Percentiles rank a stretch among this genome's conserved stretches.
These are phyloP conservation scores for Dermolepida albohirtum DNA, from an alignment of 2,888 invertebrate species.

Conservation along the genomic window DNA sequence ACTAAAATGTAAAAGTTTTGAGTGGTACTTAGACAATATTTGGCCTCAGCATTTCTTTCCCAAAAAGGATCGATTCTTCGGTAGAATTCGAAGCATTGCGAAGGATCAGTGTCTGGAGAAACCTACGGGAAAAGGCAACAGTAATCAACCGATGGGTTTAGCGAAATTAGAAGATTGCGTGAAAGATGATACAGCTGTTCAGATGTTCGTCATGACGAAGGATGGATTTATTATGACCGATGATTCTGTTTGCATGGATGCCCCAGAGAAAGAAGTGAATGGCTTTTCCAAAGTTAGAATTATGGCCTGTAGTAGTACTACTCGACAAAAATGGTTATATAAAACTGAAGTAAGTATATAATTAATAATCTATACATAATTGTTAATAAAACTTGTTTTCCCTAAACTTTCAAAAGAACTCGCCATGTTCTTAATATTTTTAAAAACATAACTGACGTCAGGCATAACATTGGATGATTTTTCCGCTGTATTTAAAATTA, in stretches of 20 bases:
- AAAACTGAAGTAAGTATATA: slow-evolving; percentile 63
- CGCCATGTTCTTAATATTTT: too few relatives aligned
- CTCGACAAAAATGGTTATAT: slow-evolving; percentile 79
- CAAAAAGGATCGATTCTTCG: slow-evolving; percentile 95
- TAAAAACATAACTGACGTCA: too few relatives aligned
- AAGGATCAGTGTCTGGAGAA: slow-evolving; percentile 81
- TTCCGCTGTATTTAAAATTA: too few relatives aligned
- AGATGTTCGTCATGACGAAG: slow-evolving; percentile 78
- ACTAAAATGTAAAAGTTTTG: slow-evolving; percentile 90
- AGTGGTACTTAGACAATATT: slow-evolving; percentile 98
- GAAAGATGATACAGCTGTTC: slow-evolving; percentile 77
- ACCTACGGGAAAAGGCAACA: slow-evolving; percentile 72
- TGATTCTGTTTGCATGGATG: slow-evolving; percentile 87
- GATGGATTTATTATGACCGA: slow-evolving; percentile 85
- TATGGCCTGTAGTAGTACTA: slow-evolving; percentile 76
- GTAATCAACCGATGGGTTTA: slow-evolving; percentile 96
- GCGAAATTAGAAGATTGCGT: slow-evolving; percentile 96
- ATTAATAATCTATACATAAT: background rate
- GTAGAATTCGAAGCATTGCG: slow-evolving; percentile 93
- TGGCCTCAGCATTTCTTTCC: slow-evolving; percentile 99
- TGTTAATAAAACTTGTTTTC: too few relatives aligned
- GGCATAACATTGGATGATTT: too few relatives aligned
- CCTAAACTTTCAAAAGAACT: too few relatives aligned
- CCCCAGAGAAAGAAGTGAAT: slow-evolving; percentile 67
- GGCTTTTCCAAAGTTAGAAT: slow-evolving; percentile 73